phyloP scores from a whole-genome alignment of 2,113 vertebrate genomes.

The Petaurus breviceps region DNA sequence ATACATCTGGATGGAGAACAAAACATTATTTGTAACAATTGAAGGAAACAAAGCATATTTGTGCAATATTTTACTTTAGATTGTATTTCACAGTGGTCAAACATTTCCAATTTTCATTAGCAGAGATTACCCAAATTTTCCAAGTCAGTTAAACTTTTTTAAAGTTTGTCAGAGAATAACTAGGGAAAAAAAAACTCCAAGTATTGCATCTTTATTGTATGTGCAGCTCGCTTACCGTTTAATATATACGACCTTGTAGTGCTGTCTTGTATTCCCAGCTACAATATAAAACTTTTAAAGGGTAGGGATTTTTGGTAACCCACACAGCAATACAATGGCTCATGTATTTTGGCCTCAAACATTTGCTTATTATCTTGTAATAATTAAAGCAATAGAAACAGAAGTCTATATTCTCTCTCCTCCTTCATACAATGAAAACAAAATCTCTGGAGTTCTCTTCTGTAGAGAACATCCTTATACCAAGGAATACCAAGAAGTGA shows the following conservation, averaged over 20 bases:
- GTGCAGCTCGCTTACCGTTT: background rate
- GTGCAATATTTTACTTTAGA: background rate
- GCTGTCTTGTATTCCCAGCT: conserved; percentile 41
- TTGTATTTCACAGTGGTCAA: background rate
- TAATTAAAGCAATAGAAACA: conserved; percentile 36
- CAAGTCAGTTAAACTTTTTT: background rate
- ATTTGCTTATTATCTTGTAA: conserved; percentile 28
- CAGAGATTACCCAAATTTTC: background rate
- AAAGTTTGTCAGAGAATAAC: background rate
- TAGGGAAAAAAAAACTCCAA: background rate
- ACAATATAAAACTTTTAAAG: background rate
- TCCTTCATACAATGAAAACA: conserved; percentile 23
- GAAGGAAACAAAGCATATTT: conserved; percentile 25
- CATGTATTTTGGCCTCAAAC: conserved; percentile 11
- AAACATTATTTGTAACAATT: conserved; percentile 46
- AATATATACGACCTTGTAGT: background rate
- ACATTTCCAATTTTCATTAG: conserved; percentile 14
- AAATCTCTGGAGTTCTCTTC: conserved; percentile 31
- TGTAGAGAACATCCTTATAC: conserved; percentile 26
- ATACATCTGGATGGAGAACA: conserved; percentile 81
- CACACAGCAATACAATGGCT: conserved; percentile 5
- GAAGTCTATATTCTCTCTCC: conserved; percentile 30
- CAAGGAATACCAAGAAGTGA: conserved; percentile 26
- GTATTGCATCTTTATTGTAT: background rate
- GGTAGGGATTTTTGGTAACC: conserved; percentile 10